Evolutionary conservation across 2,113 vertebrate genomes (phyloP), one percentile per base, ranked within the genome.

Genomic region (Labeo rohita): DNA sequence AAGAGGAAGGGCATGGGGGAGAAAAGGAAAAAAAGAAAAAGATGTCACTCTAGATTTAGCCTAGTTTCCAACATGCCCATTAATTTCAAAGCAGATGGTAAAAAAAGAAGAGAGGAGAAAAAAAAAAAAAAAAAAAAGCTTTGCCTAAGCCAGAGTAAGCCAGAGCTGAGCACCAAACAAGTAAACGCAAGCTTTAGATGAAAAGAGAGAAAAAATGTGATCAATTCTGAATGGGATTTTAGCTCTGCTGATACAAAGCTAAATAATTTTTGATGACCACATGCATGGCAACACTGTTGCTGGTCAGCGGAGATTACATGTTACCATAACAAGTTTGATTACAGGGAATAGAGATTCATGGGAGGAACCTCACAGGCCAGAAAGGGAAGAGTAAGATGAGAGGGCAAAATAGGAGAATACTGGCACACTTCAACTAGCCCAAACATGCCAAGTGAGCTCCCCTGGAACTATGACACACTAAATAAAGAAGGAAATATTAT

Each of bases 71-170:
- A 91, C 92, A 90, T 90, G 90, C 73, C 89, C 92, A 94, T 94
- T 94, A 89, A 94, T 94, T 93, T 94, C 91, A 93, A 92, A 94
- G 93, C 92, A 93, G 93, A 93, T 93, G 92, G 92, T 59, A 16
- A 86, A 91, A 90, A 90, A 88, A 84, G 39, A 54, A 70, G 15
- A 15, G 23, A 47, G 73, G 88, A 86, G 86, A 43, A 86, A 84
- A 87, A 88, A 28, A 84, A 88, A 89, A 43, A 86, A 84, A 87
- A 88, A 28, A 84, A 88, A 89, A 88, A 89, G 73, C 86, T 74
- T 90, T 49, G 50, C 65, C 87, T 91, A 91, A 92, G 87, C 94
- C 90, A 90, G 83, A 74, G 92, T 90, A 91, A 90, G 86, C 88
- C 90, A 91, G 88, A 80, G 84, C 63, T 34, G 36, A 63, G 15